A percentile compares a stretch with the other conserved stretches of the same genome.
Evolutionary conservation across 2,797 vertebrate genomes (phyloP).

Genomic region (Sternotherus odoratus): DNA sequence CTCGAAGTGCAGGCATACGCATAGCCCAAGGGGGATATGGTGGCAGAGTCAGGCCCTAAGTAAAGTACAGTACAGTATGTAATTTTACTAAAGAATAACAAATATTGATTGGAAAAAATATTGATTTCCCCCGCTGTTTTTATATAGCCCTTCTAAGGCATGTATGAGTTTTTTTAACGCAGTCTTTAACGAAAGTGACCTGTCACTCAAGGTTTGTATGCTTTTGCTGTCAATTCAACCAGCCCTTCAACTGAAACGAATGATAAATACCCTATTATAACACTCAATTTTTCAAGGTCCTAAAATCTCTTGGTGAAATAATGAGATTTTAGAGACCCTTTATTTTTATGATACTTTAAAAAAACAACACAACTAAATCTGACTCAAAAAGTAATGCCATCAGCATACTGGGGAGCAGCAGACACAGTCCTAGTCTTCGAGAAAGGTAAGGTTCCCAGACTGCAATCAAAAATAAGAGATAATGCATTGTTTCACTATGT

Average conservation of each 20-base stretch:
- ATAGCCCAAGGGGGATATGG: neutral
- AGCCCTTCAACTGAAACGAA: neutral
- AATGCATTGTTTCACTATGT: neutral
- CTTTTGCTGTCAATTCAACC: conserved; percentile 28
- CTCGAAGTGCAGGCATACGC: neutral
- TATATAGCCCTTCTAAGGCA: neutral
- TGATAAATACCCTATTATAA: neutral
- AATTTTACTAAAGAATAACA: neutral
- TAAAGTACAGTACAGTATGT: accelerated
- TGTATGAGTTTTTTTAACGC: neutral
- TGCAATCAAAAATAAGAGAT: conserved; percentile 1
- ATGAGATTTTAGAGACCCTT: conserved; percentile 34
- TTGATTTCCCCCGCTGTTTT: neutral
- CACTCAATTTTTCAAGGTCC: neutral
- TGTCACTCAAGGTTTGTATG: neutral
- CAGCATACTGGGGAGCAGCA: neutral
- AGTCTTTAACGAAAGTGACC: neutral
- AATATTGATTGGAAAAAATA: neutral
- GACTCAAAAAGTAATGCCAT: neutral
- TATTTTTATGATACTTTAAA: conserved; percentile 29
- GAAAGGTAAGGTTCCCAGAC: neutral
- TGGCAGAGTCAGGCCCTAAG: neutral
- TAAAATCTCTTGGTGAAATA: neutral
- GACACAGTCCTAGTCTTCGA: neutral
- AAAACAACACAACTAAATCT: conserved; percentile 8